Percentiles rank a stretch among this genome's conserved stretches.
These are phyloP conservation scores for Haliclystus octoradiatus DNA, from an alignment of 30 jellyfish, hydroid and myxozoan genomes.

Conservation along the genomic window DNA sequence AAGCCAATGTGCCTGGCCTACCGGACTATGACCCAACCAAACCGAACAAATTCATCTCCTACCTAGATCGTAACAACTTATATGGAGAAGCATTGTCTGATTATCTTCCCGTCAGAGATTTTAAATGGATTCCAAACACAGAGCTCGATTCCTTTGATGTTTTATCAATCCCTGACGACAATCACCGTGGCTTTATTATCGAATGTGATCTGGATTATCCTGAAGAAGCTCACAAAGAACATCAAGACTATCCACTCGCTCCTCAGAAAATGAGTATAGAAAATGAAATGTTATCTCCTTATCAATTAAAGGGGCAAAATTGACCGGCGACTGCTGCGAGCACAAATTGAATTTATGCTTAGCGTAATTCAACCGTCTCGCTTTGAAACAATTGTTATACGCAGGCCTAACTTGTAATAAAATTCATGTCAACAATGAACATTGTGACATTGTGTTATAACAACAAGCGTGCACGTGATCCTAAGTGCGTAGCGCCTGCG, in stretches of 20 bases:
- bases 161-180: not conserved
- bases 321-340: no score
- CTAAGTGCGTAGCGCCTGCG: no score
- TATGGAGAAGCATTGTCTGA: slow-evolving; percentile 75
- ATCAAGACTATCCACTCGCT: slow-evolving; percentile 50
- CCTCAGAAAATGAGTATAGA: slow-evolving; percentile 18
- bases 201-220: slow-evolving; percentile 59
- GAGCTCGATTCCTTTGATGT: slow-evolving; percentile 7
- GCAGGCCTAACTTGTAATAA: no score
- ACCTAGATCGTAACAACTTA: slow-evolving; percentile 56
- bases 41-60: slow-evolving; percentile 22
- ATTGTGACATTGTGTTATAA: no score
- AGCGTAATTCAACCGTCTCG: no score
- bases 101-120: no score
- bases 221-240: slow-evolving; percentile 27
- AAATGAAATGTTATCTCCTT: slow-evolving; percentile 17
- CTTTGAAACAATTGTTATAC: no score
- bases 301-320: not conserved
- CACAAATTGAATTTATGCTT: no score
- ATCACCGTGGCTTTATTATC: slow-evolving; percentile 22
- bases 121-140: slow-evolving; percentile 29
- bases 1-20: slow-evolving; percentile 12
- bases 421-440: no score
- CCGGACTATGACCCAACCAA: slow-evolving; percentile 5
- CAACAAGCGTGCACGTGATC: no score